Evolutionary conservation across 2,113 vertebrate genomes (phyloP), one percentile per base, ranked within the genome.

Genomic region (Pachypanchax playfairii): DNA sequence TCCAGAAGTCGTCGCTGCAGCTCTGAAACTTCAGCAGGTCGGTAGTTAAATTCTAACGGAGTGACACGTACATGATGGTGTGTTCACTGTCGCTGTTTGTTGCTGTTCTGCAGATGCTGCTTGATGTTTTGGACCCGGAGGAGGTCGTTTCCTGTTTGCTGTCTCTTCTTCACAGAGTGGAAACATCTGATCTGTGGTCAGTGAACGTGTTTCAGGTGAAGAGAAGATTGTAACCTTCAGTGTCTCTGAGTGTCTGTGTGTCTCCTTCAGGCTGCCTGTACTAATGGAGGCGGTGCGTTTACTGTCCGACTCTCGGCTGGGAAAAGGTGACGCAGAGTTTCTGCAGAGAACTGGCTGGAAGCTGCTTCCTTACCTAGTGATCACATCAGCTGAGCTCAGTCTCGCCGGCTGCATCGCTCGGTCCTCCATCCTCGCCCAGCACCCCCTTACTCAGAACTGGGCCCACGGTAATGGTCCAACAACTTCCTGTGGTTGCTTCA

Each of bases 401-500:
- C 75, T 96, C 12, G 60, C 94, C 3, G 0, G 79, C 12, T 89
- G 82, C 62, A 49, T 98, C 1, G 92, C 93, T 70, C 84, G 84
- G 15, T 95, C 88, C 24, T 55, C 69, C 20, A 42, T 96, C 52
- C 75, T 96, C 33, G 79, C 85, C 21, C 85, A 93, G 6, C 93
- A 94, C 62, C 93, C 93, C 31, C 84, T 98, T 15, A 90, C 96
- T 21, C 87, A 73, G 47, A 93, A 86, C 18, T 99, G 96, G 95
- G 86, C 89, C 28, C 38, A 88, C 90, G 94, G 97, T 99, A 89
- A 88, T 46, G 1, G 8, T 7, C 31, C 36, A 13, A 6, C n/a
- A 6, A 18, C 39, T 55, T 64, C 35, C 53, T 42, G 47, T 13
- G 43, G 10, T 15, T 2, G 17, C 21, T 38, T 21, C 50, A 65